Evolutionary conservation across 2,888 invertebrate species (phyloP), one percentile per base, ranked within the genome.

Genomic region (Trissolcus japonicus): DNA sequence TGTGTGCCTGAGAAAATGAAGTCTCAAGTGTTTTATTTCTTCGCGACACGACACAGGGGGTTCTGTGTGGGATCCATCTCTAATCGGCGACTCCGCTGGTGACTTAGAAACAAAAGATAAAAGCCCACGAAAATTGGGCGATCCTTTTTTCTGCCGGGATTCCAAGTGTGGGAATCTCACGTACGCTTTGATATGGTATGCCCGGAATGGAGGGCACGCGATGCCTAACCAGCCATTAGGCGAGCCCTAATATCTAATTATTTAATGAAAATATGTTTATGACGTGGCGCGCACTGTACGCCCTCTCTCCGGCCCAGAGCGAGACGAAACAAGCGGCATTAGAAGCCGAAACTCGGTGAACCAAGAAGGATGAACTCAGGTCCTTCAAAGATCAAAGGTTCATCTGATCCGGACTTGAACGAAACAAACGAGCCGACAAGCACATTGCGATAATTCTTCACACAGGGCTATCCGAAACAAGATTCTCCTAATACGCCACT

Each of bases 201-300:
- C 82, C 80, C 81, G 86, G 88, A 88, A 88, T 89, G 88, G 84
- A 84, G 86, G 86, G 87, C 88, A 88, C 87, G 87, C 85, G 85
- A 84, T 74, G 82, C 83, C 87, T 85, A 87, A 88, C 88, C 88
- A 85, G 77, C 87, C 84, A 87, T 88, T 88, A 88, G 85, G 82
- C 75, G 82, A 85, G 81, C 86, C 83, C 86, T 85, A 88, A 88
- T 88, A 89, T 87, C 89, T 89, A 89, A 89, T 89, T 89, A 89
- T 89, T 89, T 89, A 89, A 89, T 89, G 88, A 89, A 88, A 89
- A 87, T 87, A 88, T 87, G 87, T 89, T 89, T 88, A 88, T 87
- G 88, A 88, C 87, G 88, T 88, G 88, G 88, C 87, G 35, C 35
- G 86, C 86, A 86, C 83, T 82, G 84, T 85, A 86, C 87, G 87